phyloP scores from a whole-genome alignment of 2,888 invertebrate genomes.

The Caenorhabditis auriculariae region DNA sequence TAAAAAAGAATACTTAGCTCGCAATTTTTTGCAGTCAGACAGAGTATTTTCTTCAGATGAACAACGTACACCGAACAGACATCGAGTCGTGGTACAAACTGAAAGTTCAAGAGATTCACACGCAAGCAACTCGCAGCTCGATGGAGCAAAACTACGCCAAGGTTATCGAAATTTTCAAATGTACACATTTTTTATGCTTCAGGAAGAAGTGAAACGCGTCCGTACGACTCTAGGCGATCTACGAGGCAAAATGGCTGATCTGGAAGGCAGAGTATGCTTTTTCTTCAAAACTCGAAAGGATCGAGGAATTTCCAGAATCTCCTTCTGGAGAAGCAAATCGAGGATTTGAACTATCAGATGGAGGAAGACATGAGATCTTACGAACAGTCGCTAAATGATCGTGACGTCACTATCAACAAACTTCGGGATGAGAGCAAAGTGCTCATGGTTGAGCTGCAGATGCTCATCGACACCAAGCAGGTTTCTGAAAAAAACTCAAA shows the following conservation, averaged over 20 bases:
- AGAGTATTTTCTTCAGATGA: slow-evolving; percentile 56
- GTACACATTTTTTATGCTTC: not conserved
- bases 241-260: slow-evolving; percentile 66
- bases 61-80: slow-evolving; percentile 66
- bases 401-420: slow-evolving; percentile 63
- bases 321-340: slow-evolving; percentile 66
- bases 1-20: not conserved
- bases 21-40: not conserved
- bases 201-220: slow-evolving; percentile 64
- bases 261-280: slow-evolving; percentile 66
- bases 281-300: not conserved
- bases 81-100: slow-evolving; percentile 68
- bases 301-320: slow-evolving; percentile 64
- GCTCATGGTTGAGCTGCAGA: slow-evolving; percentile 65
- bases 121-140: slow-evolving; percentile 34
- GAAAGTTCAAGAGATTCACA: slow-evolving; percentile 69
- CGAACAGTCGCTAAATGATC: slow-evolving; percentile 65
- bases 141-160: slow-evolving; percentile 38
- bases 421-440: slow-evolving; percentile 64
- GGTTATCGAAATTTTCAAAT: not conserved
- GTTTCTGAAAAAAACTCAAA: slow-evolving; percentile 13
- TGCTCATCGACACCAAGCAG: slow-evolving; percentile 68
- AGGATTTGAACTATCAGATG: slow-evolving; percentile 66
- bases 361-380: slow-evolving; percentile 64
- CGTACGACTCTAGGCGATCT: slow-evolving; percentile 66